phyloP scores from a whole-genome alignment of 2,888 invertebrate genomes.

The Cheilosia urbana region DNA sequence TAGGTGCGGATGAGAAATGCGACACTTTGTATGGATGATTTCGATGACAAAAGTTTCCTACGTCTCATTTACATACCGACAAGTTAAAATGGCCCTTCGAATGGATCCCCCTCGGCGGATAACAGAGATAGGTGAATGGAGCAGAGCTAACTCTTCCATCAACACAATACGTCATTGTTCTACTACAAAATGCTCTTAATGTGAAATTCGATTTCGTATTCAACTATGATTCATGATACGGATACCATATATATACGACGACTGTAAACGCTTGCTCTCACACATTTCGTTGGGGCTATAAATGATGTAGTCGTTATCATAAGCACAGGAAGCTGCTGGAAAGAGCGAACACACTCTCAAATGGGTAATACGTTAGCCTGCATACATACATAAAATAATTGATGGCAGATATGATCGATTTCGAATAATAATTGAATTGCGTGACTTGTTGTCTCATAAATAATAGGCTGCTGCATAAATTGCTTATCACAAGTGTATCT shows the following conservation, averaged over 20 bases:
- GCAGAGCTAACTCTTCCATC: too few species aligned
- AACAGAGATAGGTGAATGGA: too few species aligned
- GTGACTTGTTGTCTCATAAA: constrained; percentile 35
- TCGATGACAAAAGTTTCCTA: too few species aligned
- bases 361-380: background rate
- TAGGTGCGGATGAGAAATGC: too few species aligned
- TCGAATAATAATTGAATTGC: constrained; percentile 63
- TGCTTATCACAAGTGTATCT: background rate
- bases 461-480: background rate
- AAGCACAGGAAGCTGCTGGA: background rate
- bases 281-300: background rate
- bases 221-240: too few species aligned
- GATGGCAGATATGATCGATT: constrained; percentile 51
- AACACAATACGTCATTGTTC: too few species aligned
- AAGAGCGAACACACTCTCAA: background rate
- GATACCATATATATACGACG: background rate
- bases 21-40: too few species aligned
- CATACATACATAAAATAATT: constrained; percentile 43
- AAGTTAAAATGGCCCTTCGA: too few species aligned
- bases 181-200: too few species aligned
- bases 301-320: background rate
- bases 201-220: too few species aligned
- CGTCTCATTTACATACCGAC: too few species aligned
- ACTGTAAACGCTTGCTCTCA: constrained; percentile 31
- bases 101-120: too few species aligned